Evolutionary conservation across 2,888 invertebrate genomes (phyloP).

Genomic region (Diachrysia chrysitis): DNA sequence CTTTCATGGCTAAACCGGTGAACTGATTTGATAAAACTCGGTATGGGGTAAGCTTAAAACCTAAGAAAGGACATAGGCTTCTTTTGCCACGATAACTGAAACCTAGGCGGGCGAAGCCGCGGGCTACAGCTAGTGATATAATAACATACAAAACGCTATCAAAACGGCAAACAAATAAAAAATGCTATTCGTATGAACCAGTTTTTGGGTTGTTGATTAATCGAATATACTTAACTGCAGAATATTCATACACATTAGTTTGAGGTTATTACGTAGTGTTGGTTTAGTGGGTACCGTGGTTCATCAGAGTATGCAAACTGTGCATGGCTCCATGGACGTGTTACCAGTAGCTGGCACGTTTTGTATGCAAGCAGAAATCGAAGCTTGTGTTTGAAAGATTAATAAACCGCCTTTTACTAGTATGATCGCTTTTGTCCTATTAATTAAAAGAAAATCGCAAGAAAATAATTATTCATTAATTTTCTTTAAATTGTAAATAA

Average conservation of each 20-base stretch:
- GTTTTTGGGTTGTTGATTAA: background rate
- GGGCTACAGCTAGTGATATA: no score
- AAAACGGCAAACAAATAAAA: background rate
- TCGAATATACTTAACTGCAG: background rate
- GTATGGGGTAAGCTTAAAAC: no score
- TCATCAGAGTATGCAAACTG: conserved; percentile 47
- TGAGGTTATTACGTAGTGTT: conserved; percentile 24
- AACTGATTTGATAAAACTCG: no score
- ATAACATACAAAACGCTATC: no score
- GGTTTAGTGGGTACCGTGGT: conserved; percentile 31
- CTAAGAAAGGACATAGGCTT: no score
- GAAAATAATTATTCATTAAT: background rate
- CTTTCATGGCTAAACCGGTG: no score
- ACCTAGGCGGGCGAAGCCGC: no score
- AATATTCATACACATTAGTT: conserved; percentile 23
- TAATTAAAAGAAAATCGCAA: background rate
- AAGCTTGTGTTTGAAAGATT: conserved; percentile 53
- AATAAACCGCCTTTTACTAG: conserved; percentile 45
- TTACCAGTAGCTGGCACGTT: conserved; percentile 35
- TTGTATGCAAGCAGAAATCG: conserved; percentile 36
- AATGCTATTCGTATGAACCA: background rate
- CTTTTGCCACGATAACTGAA: no score
- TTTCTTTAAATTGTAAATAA: no score
- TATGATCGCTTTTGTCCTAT: conserved; percentile 14
- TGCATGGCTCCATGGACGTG: conserved; percentile 29